phyloP scores from a whole-genome alignment of 2,113 vertebrate genomes.

The Oryctolagus cuniculus region mOryCun1.1 NC_091436.1:113107501-113108000 shows the following conservation, averaged over 20 bases:
- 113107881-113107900: background rate
- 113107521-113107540: background rate
- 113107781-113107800: background rate
- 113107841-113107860: background rate
- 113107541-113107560: background rate
- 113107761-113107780: background rate
- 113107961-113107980: background rate
- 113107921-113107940: background rate
- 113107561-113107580: background rate
- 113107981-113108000: background rate
- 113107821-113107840: background rate
- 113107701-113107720: background rate
- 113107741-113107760: background rate
- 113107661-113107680: conserved; percentile 30
- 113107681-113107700: conserved; percentile 34
- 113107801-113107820: background rate
- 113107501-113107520: background rate
- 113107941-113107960: no score
- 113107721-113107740: background rate
- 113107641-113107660: background rate
- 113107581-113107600: background rate
- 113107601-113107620: background rate
- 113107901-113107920: background rate
- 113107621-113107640: conserved; percentile 7
- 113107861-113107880: background rate